Conservation (phyloP, 2,113 vertebrate genomes). For the Mastomys coucha region DNA sequence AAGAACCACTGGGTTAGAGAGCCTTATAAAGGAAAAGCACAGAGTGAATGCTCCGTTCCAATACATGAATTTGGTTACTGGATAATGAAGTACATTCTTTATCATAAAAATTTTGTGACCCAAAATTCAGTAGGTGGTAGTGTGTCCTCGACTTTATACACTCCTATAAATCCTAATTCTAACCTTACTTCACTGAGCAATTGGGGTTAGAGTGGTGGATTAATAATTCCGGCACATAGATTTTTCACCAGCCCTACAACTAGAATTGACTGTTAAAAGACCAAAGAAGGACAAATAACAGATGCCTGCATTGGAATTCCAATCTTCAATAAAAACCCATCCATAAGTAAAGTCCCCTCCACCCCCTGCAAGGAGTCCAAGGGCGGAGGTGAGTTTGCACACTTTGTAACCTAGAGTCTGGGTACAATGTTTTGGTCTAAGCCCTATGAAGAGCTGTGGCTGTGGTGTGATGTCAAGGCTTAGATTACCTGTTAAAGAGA, state of each 20-base stretch:
- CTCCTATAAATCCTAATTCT: conserved; percentile 65
- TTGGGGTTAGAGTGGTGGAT: background rate
- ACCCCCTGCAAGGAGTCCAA: background rate
- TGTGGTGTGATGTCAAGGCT: conserved; percentile 18
- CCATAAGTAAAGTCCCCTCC: conserved; percentile 7
- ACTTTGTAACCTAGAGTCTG: conserved; percentile 46
- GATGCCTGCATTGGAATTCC: conserved; percentile 29
- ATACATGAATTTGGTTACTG: conserved; percentile 38
- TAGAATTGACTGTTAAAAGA: conserved; percentile 31
- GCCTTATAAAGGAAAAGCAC: conserved; percentile 13
- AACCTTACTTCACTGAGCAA: conserved; percentile 47
- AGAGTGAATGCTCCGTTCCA: background rate
- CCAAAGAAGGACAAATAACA: conserved; percentile 42
- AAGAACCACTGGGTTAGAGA: background rate
- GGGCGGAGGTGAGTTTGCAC: conserved; percentile 5
- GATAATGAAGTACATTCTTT: conserved; percentile 49
- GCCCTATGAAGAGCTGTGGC: background rate
- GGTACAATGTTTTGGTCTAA: background rate
- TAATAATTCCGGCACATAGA: conserved; percentile 45
- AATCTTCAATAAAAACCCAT: conserved; percentile 60
- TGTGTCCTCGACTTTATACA: conserved; percentile 51
- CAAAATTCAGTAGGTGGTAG: conserved; percentile 59
- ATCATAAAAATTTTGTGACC: conserved; percentile 67
- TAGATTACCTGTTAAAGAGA: conserved; percentile 60
- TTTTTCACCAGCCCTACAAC: conserved; percentile 42